Evolutionary conservation across 2,888 invertebrate species (phyloP).

Genomic region (Drepana falcataria): DNA sequence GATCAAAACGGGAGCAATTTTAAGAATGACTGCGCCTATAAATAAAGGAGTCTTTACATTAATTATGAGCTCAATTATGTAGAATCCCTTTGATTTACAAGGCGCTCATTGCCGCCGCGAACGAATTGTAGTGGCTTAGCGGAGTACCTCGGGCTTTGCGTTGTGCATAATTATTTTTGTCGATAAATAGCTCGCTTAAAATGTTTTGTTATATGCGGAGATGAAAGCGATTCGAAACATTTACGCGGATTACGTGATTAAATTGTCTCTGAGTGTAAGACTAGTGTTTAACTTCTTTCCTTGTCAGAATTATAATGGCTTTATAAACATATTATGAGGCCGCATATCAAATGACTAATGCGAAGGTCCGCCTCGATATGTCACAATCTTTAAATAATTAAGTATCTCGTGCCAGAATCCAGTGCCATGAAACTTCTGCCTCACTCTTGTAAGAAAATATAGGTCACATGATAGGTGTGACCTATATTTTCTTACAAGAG

Average conservation of each 20-base stretch:
- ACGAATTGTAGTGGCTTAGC: slow-evolving; percentile 76
- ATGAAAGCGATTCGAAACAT: slow-evolving; percentile 70
- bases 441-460: too few species aligned
- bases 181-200: slow-evolving; percentile 43
- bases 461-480: too few species aligned
- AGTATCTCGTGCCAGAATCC: too few species aligned
- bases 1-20: slow-evolving; percentile 72
- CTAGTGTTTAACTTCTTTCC: too few species aligned
- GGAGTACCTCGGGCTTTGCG: slow-evolving; percentile 59
- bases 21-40: slow-evolving; percentile 73
- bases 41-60: slow-evolving; percentile 75
- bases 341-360: too few species aligned
- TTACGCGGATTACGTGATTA: slow-evolving; percentile 61
- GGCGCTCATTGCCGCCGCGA: slow-evolving; percentile 73
- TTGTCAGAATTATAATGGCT: too few species aligned
- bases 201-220: slow-evolving; percentile 43
- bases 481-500: too few species aligned
- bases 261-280: slow-evolving; percentile 22
- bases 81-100: slow-evolving; percentile 78
- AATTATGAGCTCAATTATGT: slow-evolving; percentile 78
- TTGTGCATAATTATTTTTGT: slow-evolving; percentile 74
- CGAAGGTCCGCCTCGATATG: too few species aligned
- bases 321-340: too few species aligned
- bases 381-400: too few species aligned
- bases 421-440: too few species aligned